Conservation (phyloP, 2,113 vertebrate species). For the Oceanodroma tethys region DNA sequence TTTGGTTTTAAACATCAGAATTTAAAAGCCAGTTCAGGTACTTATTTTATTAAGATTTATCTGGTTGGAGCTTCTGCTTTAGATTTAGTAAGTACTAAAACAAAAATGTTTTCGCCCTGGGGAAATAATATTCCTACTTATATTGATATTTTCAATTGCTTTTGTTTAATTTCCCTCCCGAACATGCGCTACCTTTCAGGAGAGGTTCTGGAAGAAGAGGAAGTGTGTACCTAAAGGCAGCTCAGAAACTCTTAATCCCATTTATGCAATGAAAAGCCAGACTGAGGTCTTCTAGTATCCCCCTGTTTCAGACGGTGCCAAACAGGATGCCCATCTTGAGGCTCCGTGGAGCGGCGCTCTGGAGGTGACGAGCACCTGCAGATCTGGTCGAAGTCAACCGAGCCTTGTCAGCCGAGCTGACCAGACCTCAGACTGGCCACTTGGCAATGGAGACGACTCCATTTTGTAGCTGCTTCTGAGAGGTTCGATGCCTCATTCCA, state of each 20-base stretch:
- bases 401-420: neutral
- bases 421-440: neutral
- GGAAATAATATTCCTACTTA: neutral
- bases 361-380: neutral
- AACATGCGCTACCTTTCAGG: neutral
- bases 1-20: neutral
- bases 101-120: neutral
- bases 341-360: rapidly evolving
- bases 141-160: neutral
- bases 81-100: neutral
- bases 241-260: neutral
- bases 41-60: neutral
- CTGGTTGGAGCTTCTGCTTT: neutral
- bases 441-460: rapidly evolving
- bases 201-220: neutral
- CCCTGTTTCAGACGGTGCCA: rapidly evolving
- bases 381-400: neutral
- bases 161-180: neutral
- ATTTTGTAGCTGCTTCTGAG: neutral
- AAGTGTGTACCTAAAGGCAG: neutral
- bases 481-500: neutral
- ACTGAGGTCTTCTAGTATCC: neutral
- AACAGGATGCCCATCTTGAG: rapidly evolving
- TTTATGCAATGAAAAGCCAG: neutral
- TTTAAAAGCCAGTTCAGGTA: neutral